phyloP scores from a whole-genome alignment of 2,888 invertebrate species.

The Argyra leucocephala region DNA sequence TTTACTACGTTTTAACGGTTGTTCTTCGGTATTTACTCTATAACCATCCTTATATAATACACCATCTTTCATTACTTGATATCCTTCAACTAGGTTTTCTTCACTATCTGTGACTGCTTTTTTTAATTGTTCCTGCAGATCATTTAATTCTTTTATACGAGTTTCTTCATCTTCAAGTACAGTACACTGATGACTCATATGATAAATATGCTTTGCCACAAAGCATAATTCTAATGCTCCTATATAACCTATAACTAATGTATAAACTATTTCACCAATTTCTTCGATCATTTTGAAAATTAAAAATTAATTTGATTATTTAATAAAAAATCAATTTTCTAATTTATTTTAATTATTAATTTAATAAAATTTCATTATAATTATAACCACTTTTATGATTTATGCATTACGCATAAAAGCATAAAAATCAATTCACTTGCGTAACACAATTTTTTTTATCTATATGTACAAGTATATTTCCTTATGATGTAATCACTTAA shows the following conservation, averaged over 20 bases:
- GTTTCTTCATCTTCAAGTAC: conserved; percentile 22
- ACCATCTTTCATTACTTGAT: conserved; percentile 39
- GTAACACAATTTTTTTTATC: neutral
- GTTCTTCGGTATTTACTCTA: conserved; percentile 15
- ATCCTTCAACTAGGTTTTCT: conserved; percentile 27
- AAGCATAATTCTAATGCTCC: conserved; percentile 55
- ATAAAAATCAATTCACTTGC: neutral
- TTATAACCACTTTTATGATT: neutral
- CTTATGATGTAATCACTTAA: conserved; percentile 1
- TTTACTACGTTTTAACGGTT: conserved; percentile 28
- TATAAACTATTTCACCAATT: conserved; percentile 67
- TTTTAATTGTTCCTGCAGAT: conserved; percentile 34
- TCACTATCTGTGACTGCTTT: conserved; percentile 30
- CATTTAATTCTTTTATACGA: conserved; percentile 28
- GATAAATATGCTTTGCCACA: conserved; percentile 38
- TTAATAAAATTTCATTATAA: conserved; percentile 2
- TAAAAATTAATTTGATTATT: too few species aligned
- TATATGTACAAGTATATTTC: too few species aligned
- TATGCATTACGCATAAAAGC: neutral
- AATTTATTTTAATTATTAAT: conserved; percentile 21
- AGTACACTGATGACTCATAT: conserved; percentile 25
- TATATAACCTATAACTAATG: conserved; percentile 63
- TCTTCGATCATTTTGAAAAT: conserved; percentile 35
- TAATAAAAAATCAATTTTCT: too few species aligned
- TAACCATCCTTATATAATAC: conserved; percentile 36